Evolutionary conservation across 2,113 vertebrate species (phyloP).

Genomic region (Chamaea fasciata): DNA sequence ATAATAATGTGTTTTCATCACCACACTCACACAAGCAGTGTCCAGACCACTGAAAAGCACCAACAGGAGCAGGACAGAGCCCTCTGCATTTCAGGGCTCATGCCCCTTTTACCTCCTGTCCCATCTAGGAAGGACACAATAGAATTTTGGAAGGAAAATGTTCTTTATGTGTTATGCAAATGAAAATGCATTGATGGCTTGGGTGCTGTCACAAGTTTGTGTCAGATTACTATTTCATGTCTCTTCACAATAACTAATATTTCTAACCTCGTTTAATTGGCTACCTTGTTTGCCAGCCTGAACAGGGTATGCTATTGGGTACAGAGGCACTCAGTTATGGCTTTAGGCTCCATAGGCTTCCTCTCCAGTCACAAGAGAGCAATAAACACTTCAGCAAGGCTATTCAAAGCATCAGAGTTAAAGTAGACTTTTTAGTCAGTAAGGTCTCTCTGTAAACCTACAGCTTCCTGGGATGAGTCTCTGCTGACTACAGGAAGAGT

Average conservation of each 20-base stretch:
- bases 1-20: not conserved
- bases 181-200: not conserved
- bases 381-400: constrained; percentile 8
- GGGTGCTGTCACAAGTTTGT: not conserved
- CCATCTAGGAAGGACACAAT: not conserved
- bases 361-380: not conserved
- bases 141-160: not conserved
- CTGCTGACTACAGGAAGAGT: not conserved
- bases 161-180: not conserved
- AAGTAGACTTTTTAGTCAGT: not conserved
- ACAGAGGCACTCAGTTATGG: not conserved
- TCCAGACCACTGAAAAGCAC: not conserved
- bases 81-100: not conserved
- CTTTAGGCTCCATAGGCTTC: not conserved
- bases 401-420: not conserved
- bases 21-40: not conserved
- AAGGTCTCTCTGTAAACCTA: not conserved
- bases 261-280: not conserved
- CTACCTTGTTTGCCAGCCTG: not conserved
- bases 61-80: not conserved
- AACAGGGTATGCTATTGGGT: not conserved
- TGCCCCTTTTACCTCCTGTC: not conserved
- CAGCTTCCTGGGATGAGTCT: not conserved
- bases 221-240: not conserved
- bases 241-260: not conserved